A percentile compares a stretch with the other conserved stretches of the same genome.
Conservation (phyloP, 2,113 vertebrate species). For the Balaenoptera acutorostrata region DNA sequence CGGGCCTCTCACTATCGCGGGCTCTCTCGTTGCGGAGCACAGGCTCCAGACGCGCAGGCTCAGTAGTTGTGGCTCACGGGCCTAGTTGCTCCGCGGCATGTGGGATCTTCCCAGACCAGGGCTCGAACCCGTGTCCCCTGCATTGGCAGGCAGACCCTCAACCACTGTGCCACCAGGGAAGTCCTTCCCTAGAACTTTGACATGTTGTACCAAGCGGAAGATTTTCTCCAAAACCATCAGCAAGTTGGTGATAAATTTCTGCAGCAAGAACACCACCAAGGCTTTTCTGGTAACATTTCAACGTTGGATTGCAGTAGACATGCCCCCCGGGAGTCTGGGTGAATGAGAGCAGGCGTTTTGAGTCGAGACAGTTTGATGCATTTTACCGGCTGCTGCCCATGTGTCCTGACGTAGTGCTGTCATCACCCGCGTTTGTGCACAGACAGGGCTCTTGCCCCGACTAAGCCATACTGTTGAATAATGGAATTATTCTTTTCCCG, state of each 20-base stretch:
- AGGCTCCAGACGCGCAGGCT: too few relatives aligned
- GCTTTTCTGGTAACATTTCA: neutral
- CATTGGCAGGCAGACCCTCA: too few relatives aligned
- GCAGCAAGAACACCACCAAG: neutral
- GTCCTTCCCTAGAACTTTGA: neutral
- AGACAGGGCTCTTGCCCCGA: neutral
- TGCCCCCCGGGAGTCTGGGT: neutral
- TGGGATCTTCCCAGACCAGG: too few relatives aligned
- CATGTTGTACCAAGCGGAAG: neutral
- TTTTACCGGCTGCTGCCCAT: rapidly evolving
- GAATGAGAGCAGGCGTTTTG: neutral
- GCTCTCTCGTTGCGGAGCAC: too few relatives aligned
- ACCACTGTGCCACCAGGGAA: too few relatives aligned
- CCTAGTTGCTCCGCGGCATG: too few relatives aligned
- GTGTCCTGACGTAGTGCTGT: rapidly evolving
- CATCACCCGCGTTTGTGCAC: rapidly evolving
- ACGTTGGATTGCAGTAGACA: neutral
- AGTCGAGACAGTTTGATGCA: neutral
- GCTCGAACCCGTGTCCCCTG: too few relatives aligned
- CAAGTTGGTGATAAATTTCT: neutral
- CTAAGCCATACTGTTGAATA: neutral
- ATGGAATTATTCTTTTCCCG: rapidly evolving
- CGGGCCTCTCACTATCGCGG: too few relatives aligned
- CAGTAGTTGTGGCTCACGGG: too few relatives aligned
- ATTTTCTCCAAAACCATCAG: neutral